A percentile compares a stretch with the other conserved stretches of the same genome.
Evolutionary conservation across 2,888 invertebrate species (phyloP).

Genomic region (Dusona sp.): DNA sequence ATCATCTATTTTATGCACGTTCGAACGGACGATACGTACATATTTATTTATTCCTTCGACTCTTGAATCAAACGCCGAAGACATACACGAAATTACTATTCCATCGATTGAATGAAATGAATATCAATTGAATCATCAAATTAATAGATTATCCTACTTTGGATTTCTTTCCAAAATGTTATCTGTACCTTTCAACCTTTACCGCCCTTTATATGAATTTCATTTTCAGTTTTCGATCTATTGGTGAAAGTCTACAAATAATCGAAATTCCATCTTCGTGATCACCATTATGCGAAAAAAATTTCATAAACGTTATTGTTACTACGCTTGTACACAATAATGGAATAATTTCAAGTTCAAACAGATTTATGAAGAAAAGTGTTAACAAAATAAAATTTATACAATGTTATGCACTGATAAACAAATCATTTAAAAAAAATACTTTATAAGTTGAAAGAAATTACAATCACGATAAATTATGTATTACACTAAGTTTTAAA

Average conservation of each 20-base stretch:
- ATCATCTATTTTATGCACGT: conserved; percentile 50
- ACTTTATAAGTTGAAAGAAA: too few species aligned
- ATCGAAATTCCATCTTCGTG: background rate
- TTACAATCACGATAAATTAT: too few species aligned
- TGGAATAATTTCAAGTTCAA: too few species aligned
- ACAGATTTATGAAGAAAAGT: too few species aligned
- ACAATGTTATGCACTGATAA: too few species aligned
- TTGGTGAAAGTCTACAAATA: background rate
- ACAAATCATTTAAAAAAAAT: too few species aligned
- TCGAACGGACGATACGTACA: conserved; percentile 19
- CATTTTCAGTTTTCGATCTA: background rate
- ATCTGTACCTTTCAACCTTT: background rate
- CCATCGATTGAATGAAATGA: background rate
- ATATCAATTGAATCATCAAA: conserved; percentile 18
- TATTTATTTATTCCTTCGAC: conserved; percentile 17
- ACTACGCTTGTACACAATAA: too few species aligned
- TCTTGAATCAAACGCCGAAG: background rate
- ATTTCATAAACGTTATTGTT: too few species aligned
- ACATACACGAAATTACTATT: conserved; percentile 23
- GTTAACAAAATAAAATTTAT: too few species aligned
- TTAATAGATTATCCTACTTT: background rate
- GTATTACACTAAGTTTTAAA: too few species aligned
- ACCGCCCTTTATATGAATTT: background rate
- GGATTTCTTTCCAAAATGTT: background rate
- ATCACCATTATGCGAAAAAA: too few species aligned